A percentile compares a stretch with the other conserved stretches of the same genome.
Evolutionary conservation across 53 echinoderm and acorn worm species (phyloP).

Genomic region (Crossaster papposus): DNA sequence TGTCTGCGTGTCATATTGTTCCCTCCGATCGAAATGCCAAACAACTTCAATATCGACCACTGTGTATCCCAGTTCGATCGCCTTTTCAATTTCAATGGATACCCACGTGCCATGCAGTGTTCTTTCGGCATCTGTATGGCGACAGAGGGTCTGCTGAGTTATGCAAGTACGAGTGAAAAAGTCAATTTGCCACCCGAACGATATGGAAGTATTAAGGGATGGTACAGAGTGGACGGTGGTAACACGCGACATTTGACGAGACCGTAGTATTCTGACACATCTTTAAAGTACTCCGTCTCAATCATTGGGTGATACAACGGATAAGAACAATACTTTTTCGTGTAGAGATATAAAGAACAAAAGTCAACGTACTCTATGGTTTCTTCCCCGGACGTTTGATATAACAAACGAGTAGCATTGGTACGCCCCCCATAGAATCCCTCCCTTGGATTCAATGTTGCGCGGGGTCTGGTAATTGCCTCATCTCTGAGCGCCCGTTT

Average conservation of each 20-base stretch:
- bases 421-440: too few relatives aligned
- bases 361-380: constrained; percentile 67
- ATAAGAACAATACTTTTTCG: constrained; percentile 72
- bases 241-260: constrained; percentile 57
- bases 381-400: too few relatives aligned
- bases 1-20: constrained; percentile 35
- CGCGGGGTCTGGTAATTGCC: too few relatives aligned
- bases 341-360: constrained; percentile 69
- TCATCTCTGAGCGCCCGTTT: too few relatives aligned
- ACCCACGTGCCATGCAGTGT: constrained; percentile 61
- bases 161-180: constrained; percentile 62
- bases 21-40: constrained; percentile 68
- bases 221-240: constrained; percentile 68
- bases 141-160: constrained; percentile 28
- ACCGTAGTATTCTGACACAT: constrained; percentile 63
- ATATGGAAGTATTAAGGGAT: too few relatives aligned
- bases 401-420: too few relatives aligned
- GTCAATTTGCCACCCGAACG: too few relatives aligned
- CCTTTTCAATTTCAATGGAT: constrained; percentile 63
- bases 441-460: too few relatives aligned
- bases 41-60: constrained; percentile 41
- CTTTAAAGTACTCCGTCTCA: constrained; percentile 33
- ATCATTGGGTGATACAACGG: constrained; percentile 40
- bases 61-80: constrained; percentile 56
- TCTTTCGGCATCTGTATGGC: constrained; percentile 52